These are phyloP conservation scores for Acanthurus tractus DNA, from an alignment of 2,797 vertebrate species.

Conservation along the genomic window DNA sequence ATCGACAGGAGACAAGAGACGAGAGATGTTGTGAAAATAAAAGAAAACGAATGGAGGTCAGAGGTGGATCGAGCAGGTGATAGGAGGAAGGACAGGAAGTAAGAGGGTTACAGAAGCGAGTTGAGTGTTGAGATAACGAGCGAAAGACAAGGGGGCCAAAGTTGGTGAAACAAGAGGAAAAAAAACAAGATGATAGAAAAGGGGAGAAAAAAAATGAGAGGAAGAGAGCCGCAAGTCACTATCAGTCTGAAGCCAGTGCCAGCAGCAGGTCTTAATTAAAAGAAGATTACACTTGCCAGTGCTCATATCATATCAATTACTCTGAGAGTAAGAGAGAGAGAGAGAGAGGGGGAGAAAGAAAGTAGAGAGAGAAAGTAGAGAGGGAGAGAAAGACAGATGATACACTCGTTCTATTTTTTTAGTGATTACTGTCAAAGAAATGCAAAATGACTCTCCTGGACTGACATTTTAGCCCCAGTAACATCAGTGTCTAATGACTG, in stretches of 20 bases:
- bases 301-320: conserved; percentile 81
- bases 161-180: conserved; percentile 50
- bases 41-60: conserved; percentile 9
- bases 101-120: conserved; percentile 32
- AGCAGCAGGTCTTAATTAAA: conserved; percentile 82
- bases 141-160: conserved; percentile 44
- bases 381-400: conserved; percentile 54
- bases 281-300: conserved; percentile 79
- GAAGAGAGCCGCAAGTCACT: conserved; percentile 61
- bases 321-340: conserved; percentile 53
- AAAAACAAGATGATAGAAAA: conserved; percentile 57
- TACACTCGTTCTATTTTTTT: conserved; percentile 60
- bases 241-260: conserved; percentile 57
- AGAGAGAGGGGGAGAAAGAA: conserved; percentile 29
- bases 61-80: conserved; percentile 11
- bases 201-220: conserved; percentile 63
- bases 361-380: conserved; percentile 28
- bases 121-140: conserved; percentile 44
- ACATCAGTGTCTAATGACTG: conserved; percentile 26
- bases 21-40: neutral
- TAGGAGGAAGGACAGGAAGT: conserved; percentile 26
- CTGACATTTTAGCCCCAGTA: conserved; percentile 42
- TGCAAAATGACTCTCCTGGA: conserved; percentile 40
- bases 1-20: neutral
- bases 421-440: conserved; percentile 66